phyloP scores from a whole-genome alignment of 2,797 vertebrate species.

The Sebastes melanostomus region DNA sequence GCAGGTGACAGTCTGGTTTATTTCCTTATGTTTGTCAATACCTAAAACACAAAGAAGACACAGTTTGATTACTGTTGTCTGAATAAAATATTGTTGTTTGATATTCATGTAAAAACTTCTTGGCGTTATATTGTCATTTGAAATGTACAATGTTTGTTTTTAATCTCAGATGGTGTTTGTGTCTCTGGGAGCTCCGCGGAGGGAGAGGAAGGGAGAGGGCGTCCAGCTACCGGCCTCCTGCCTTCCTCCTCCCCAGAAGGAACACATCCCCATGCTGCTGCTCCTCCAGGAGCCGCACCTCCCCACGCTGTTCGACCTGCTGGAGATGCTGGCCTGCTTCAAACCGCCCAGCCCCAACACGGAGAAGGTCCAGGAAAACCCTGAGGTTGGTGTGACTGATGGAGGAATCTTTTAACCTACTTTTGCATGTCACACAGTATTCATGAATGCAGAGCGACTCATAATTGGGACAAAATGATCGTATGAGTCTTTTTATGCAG shows the following conservation, averaged over 20 bases:
- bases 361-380: slow-evolving; percentile 86
- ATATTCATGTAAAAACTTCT: background rate
- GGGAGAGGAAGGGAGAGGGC: slow-evolving; percentile 96
- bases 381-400: slow-evolving; percentile 82
- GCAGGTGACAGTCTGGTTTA: slow-evolving; percentile 84
- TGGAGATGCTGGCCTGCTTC: slow-evolving; percentile 98
- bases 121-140: background rate
- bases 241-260: slow-evolving; percentile 96
- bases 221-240: slow-evolving; percentile 97
- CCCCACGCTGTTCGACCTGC: slow-evolving; percentile 95
- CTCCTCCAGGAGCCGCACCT: slow-evolving; percentile 98
- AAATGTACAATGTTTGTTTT: background rate
- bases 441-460: background rate
- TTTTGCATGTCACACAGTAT: fast-evolving
- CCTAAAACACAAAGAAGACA: background rate
- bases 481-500: slow-evolving; percentile 62
- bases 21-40: background rate
- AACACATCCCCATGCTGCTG: slow-evolving; percentile 98
- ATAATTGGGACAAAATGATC: background rate
- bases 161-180: slow-evolving; percentile 95
- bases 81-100: too few relatives aligned
- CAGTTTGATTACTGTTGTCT: background rate
- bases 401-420: background rate
- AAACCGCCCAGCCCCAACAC: slow-evolving; percentile 88
- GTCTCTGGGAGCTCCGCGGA: slow-evolving; percentile 94